phyloP scores from a whole-genome alignment of 2,797 vertebrate species.

The Poecilia gillii region DNA sequence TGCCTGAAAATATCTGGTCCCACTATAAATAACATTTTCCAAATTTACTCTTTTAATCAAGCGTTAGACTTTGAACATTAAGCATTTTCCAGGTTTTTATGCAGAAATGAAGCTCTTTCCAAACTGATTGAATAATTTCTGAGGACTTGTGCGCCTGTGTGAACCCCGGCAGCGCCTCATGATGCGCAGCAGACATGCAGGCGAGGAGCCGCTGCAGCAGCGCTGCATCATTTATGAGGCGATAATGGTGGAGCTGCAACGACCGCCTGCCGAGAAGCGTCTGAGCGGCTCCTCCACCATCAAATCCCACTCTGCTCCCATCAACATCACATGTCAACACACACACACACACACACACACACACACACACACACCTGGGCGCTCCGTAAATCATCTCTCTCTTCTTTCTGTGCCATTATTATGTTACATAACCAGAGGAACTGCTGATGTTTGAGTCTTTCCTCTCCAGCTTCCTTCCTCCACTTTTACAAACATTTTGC shows the following conservation, averaged over 20 bases:
- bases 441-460: background rate
- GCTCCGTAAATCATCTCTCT: background rate
- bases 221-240: slow-evolving; percentile 2
- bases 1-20: too few relatives aligned
- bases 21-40: too few relatives aligned
- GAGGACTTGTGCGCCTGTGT: too few relatives aligned
- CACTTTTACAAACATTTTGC: background rate
- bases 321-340: background rate
- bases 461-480: background rate
- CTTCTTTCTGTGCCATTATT: background rate
- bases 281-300: slow-evolving; percentile 2
- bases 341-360: background rate
- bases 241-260: background rate
- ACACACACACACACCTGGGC: background rate
- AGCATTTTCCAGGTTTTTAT: too few relatives aligned
- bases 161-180: background rate
- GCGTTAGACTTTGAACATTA: too few relatives aligned
- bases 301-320: background rate
- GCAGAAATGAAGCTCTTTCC: too few relatives aligned
- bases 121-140: too few relatives aligned
- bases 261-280: slow-evolving; percentile 5
- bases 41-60: too few relatives aligned
- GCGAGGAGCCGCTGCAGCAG: background rate
- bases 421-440: slow-evolving; percentile 20
- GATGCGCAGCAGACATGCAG: background rate